Conservation (phyloP, 2,888 invertebrate species). For the Melipona beecheii region DNA sequence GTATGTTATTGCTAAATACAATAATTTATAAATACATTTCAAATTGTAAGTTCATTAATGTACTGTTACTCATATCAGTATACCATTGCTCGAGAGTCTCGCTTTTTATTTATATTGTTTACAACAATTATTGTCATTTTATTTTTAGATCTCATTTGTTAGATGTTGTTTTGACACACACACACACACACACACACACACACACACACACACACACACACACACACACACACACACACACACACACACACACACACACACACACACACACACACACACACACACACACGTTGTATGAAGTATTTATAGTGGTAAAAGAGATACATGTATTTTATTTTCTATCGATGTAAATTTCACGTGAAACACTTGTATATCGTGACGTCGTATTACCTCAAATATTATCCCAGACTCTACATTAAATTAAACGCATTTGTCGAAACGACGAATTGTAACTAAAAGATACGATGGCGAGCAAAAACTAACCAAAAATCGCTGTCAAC, state of each 20-base stretch:
- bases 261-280: too few relatives aligned
- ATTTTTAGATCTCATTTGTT: background rate
- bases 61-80: background rate
- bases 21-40: background rate
- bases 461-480: background rate
- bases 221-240: too few relatives aligned
- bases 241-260: too few relatives aligned
- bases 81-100: background rate
- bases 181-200: too few relatives aligned
- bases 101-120: background rate
- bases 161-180: background rate
- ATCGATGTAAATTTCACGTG: background rate
- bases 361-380: background rate
- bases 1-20: background rate
- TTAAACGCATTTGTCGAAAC: background rate
- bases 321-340: background rate
- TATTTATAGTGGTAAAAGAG: background rate
- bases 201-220: too few relatives aligned
- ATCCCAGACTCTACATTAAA: background rate
- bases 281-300: too few relatives aligned
- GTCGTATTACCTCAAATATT: background rate
- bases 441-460: too few relatives aligned
- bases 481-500: constrained; percentile 46
- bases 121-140: background rate
- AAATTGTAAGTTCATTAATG: background rate